Base-by-base conservation (phyloP, 2,797 vertebrate species). In the Cynodonichthys magdalenae region DNA sequence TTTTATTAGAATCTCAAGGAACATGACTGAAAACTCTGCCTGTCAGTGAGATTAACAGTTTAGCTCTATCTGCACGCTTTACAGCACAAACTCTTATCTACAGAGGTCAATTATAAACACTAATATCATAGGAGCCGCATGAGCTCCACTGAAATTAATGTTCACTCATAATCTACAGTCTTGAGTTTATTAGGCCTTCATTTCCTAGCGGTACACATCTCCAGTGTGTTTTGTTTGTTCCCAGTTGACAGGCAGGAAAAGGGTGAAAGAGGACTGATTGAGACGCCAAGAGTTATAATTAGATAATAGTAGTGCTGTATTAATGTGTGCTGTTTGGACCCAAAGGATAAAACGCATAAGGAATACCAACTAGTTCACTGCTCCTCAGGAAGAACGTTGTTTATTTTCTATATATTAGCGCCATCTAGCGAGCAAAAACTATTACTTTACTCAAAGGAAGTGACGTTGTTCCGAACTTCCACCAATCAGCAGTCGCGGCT, bases 401-500 rank as follows among this genome's bases (percentile, higher is more conserved):
- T 41, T 1, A 15, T 11, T 24, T 58, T 49, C 14, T 31, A 27
- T 18, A 19, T 66, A 54, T 61, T 20, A 55, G 53, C 74, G 75
- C 81, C 83, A 77, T 77, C 87, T 83, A 63, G 53, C 53, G 71
- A 11, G 0, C 1, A 0, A 0, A 5, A 9, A 9, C 0, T 0
- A 9, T 18, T 39, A 12, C 12, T 39, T 15, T 0, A 49, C 0
- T 17, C 2, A 0, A 6, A 4, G 87, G 87, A 90, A 81, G 59
- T 92, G 77, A 85, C 90, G 88, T 74, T 0, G 0, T 0, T 0
- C 3, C 0, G 6, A 5, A 6, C 19, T 34, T 6, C 34, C 0
- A 57, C 91, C 92, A 92, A 92, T 92, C 84, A 87, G 46, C 28
- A 6, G 29, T 1, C 66, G 45, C 41, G 66, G 53, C 65, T 69